Percentiles rank a stretch among this genome's conserved stretches.
phyloP scores from a whole-genome alignment of 2,888 invertebrate genomes.

The Coleophora flavipennella region DNA sequence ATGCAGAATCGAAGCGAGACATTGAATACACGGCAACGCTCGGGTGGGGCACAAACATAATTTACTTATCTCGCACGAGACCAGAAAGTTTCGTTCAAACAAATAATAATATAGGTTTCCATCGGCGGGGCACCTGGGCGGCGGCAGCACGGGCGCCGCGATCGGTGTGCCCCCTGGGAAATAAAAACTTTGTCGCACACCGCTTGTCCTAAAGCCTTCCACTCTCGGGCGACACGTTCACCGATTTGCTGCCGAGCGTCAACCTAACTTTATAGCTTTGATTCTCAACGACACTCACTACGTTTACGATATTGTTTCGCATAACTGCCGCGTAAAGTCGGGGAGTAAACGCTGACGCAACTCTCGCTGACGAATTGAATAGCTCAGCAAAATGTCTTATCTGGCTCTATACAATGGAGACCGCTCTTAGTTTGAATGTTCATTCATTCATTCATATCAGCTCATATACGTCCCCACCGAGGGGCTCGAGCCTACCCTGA shows the following conservation, averaged over 20 bases:
- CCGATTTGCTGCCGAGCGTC: slow-evolving; percentile 60
- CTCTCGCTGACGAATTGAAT: slow-evolving; percentile 17
- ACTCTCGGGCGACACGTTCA: slow-evolving; percentile 55
- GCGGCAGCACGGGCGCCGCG: slow-evolving; percentile 33
- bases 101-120: slow-evolving; percentile 72
- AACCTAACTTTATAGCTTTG: slow-evolving; percentile 62
- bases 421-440: no score
- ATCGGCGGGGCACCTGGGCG: slow-evolving; percentile 65
- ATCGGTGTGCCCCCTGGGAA: slow-evolving; percentile 69
- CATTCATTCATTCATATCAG: no score
- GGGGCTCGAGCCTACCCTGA: no score
- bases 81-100: slow-evolving; percentile 69
- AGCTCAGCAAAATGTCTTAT: slow-evolving; percentile 10
- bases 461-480: no score
- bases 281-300: slow-evolving; percentile 59
- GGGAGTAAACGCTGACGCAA: slow-evolving; percentile 27
- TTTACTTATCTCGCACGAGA: slow-evolving; percentile 68
- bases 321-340: slow-evolving; percentile 46
- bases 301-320: slow-evolving; percentile 64
- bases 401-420: no score
- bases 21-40: slow-evolving; percentile 55
- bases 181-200: slow-evolving; percentile 72
- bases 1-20: slow-evolving; percentile 15
- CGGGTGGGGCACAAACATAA: slow-evolving; percentile 59
- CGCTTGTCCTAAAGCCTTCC: slow-evolving; percentile 68